A percentile compares a stretch with the other conserved stretches of the same genome.
Conservation (phyloP, 2,113 vertebrate species). For the Charina bottae region DNA sequence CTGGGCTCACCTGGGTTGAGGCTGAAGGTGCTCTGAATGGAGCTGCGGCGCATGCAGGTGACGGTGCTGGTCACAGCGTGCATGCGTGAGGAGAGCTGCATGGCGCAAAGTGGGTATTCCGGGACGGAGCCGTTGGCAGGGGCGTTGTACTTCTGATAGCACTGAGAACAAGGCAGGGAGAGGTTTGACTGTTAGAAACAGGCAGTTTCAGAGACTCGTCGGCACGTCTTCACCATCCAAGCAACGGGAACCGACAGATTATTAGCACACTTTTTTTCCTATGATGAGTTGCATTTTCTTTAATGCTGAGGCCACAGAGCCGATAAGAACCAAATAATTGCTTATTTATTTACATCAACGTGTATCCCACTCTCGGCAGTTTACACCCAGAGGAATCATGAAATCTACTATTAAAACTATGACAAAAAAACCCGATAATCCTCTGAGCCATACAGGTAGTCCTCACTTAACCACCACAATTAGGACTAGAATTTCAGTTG, state of each 20-base stretch:
- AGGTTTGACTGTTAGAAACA: background rate
- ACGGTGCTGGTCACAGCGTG: slow-evolving; percentile 86
- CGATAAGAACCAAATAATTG: too few species aligned
- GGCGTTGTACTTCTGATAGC: slow-evolving; percentile 83
- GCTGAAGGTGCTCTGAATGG: slow-evolving; percentile 85
- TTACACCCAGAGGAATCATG: too few species aligned
- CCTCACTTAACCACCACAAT: background rate
- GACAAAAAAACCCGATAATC: too few species aligned
- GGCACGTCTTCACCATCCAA: too few species aligned
- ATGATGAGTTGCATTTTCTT: too few species aligned
- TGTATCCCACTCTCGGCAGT: too few species aligned
- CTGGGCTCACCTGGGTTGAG: slow-evolving; percentile 83
- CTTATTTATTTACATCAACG: too few species aligned
- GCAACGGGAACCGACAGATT: too few species aligned
- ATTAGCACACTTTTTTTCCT: too few species aligned
- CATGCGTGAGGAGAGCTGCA: slow-evolving; percentile 96
- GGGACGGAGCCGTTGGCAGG: slow-evolving; percentile 73
- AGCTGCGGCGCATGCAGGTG: slow-evolving; percentile 91
- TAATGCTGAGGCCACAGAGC: too few species aligned
- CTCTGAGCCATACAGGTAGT: background rate
- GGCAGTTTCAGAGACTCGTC: background rate
- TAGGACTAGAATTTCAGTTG: background rate
- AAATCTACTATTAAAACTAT: too few species aligned
- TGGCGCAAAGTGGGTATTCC: slow-evolving; percentile 86
- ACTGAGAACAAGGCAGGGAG: slow-evolving; percentile 70